These are phyloP conservation scores for Galagoides demidoff DNA, from an alignment of 2,797 vertebrate species.

Conservation along the genomic window DNA sequence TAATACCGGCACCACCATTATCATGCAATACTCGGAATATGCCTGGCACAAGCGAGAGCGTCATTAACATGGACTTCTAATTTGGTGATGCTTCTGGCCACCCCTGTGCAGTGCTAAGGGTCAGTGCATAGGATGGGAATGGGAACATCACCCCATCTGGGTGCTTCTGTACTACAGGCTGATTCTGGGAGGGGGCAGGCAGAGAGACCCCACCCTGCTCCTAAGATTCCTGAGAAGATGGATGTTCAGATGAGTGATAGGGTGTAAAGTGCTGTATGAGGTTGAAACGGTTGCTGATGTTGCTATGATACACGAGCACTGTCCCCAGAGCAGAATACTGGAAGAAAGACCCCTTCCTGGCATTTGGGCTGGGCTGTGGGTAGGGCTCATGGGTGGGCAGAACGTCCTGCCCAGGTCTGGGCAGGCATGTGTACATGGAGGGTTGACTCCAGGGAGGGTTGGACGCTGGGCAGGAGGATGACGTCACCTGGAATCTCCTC, in stretches of 20 bases:
- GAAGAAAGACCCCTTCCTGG: background rate
- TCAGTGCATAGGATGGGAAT: background rate
- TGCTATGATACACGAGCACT: fast-evolving
- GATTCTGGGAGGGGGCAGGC: background rate
- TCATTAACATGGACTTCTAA: background rate
- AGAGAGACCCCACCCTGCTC: background rate
- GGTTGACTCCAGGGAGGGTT: fast-evolving
- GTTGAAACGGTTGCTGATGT: background rate
- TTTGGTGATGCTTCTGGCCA: background rate
- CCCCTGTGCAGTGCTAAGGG: background rate
- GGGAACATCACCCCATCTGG: fast-evolving
- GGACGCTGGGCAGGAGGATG: background rate
- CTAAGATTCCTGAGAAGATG: background rate
- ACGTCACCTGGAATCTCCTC: background rate
- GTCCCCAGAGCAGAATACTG: too few relatives aligned
- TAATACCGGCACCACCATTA: background rate
- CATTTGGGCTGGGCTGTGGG: background rate
- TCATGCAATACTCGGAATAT: background rate
- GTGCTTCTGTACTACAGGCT: background rate
- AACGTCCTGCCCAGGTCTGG: background rate
- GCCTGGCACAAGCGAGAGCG: background rate
- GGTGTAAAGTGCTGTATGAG: background rate
- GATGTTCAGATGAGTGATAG: background rate
- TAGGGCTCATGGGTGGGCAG: background rate
- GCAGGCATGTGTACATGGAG: background rate